Evolutionary conservation across 2,797 vertebrate genomes (phyloP), one percentile per base, ranked within the genome.

Genomic region (Coreius guichenoti): DNA sequence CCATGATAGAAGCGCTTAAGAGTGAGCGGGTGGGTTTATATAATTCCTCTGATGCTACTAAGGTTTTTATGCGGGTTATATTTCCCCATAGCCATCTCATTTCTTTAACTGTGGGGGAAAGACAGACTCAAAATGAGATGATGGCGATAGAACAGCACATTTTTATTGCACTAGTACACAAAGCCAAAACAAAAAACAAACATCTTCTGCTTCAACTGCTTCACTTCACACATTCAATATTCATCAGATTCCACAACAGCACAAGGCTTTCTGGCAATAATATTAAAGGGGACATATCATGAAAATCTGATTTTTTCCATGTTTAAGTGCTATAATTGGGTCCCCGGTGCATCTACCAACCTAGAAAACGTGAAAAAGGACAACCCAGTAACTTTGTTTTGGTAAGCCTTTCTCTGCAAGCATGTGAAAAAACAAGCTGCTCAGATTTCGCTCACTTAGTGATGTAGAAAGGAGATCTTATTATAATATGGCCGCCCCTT

Each of bases 71-170:
- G 16, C 1, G 67, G 45, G 39, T 61, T 45, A 74, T 72, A 61
- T 84, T 86, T 84, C 67, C 56, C 51, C 56, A 36, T 26, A 77
- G 61, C 65, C 36, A 81, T 87, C 76, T 79, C 9, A 82, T 74
- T 73, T 74, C 2, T 63, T 39, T 70, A 58, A 69, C 9, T 36
- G 4, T 26, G 2, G 43, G 17, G 63, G 43, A 26, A 86, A 75
- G 56, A 69, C 43, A 29, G 36, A 73, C 33, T 51, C 29, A 36
- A 67, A 76, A 87, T 29, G 39, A 81, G 69, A 84, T 73, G 43
- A 69, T 51, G 11, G 3, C 29, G 45, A 69, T 68, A 43, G 12
- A 82, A 33, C 58, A 33, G 51, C 51, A 83, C 47, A 39, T 76
- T 36, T 29, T 67, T 36, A 75, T 70, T 36, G 56, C 3, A 67